A percentile compares a stretch with the other conserved stretches of the same genome.
phyloP scores from a whole-genome alignment of 2,797 vertebrate genomes.

The Botia kubotai region DNA sequence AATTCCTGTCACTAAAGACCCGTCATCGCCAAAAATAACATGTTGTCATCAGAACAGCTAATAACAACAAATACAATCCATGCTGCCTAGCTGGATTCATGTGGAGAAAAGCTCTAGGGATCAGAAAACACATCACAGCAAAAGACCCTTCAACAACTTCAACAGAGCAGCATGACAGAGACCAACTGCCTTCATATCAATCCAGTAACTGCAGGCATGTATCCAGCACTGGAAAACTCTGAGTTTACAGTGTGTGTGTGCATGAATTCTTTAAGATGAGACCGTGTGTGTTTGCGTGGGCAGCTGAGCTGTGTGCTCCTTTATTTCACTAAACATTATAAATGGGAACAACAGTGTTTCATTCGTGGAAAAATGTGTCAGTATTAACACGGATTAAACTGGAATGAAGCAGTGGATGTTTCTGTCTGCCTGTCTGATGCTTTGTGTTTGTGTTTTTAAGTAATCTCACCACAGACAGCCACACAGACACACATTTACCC shows the following conservation, averaged over 20 bases:
- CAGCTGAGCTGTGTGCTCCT: slow-evolving; percentile 62
- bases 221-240: slow-evolving; percentile 41
- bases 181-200: slow-evolving; percentile 45
- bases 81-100: slow-evolving; percentile 63
- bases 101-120: slow-evolving; percentile 50
- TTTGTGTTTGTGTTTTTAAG: slow-evolving; percentile 7
- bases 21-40: slow-evolving; percentile 70
- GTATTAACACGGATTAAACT: slow-evolving; percentile 68
- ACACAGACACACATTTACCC: slow-evolving; percentile 31
- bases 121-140: slow-evolving; percentile 5
- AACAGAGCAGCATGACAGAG: slow-evolving; percentile 41
- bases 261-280: slow-evolving; percentile 61
- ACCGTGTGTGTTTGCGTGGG: slow-evolving; percentile 67
- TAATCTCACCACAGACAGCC: slow-evolving; percentile 2
- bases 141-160: slow-evolving; percentile 26
- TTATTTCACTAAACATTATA: slow-evolving; percentile 70
- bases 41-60: slow-evolving; percentile 60
- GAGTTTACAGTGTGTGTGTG: slow-evolving; percentile 68
- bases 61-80: slow-evolving; percentile 62
- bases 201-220: slow-evolving; percentile 52
- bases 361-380: slow-evolving; percentile 66
- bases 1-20: slow-evolving; percentile 68
- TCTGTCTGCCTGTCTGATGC: not conserved
- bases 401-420: not conserved
- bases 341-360: slow-evolving; percentile 71